A percentile compares a stretch with the other conserved stretches of the same genome.
Conservation (phyloP, 2,113 vertebrate species). For the Macaca mulatta region DNA sequence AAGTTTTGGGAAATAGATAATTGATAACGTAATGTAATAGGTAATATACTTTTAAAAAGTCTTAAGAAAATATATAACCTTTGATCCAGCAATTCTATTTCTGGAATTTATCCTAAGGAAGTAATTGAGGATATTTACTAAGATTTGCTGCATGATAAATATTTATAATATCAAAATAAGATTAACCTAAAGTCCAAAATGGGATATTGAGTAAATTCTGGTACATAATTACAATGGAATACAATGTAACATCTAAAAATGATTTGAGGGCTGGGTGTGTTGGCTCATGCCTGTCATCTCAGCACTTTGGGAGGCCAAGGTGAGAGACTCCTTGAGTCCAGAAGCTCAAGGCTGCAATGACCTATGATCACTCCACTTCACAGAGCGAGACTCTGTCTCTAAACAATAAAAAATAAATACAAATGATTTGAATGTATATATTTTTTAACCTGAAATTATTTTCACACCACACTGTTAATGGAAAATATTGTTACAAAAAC, state of each 20-base stretch:
- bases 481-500: slow-evolving; percentile 4
- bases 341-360: too few species aligned
- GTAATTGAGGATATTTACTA: slow-evolving; percentile 16
- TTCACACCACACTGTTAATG: background rate
- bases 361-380: too few species aligned
- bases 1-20: slow-evolving; percentile 34
- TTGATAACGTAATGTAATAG: background rate
- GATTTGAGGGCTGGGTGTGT: background rate
- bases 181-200: background rate
- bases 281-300: too few species aligned
- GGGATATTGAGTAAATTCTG: slow-evolving; percentile 6
- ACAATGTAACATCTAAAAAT: background rate
- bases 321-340: too few species aligned
- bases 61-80: slow-evolving; percentile 47
- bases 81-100: slow-evolving; percentile 45
- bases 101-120: slow-evolving; percentile 28
- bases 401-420: too few species aligned
- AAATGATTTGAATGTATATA: background rate
- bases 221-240: background rate
- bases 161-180: slow-evolving; percentile 53
- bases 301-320: too few species aligned
- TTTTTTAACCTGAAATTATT: slow-evolving; percentile 31
- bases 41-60: slow-evolving; percentile 29
- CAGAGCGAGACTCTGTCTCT: too few species aligned
- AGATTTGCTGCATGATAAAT: slow-evolving; percentile 32